Conservation (phyloP, 2,888 invertebrate species). For the Hydrotaea diabolus region DNA sequence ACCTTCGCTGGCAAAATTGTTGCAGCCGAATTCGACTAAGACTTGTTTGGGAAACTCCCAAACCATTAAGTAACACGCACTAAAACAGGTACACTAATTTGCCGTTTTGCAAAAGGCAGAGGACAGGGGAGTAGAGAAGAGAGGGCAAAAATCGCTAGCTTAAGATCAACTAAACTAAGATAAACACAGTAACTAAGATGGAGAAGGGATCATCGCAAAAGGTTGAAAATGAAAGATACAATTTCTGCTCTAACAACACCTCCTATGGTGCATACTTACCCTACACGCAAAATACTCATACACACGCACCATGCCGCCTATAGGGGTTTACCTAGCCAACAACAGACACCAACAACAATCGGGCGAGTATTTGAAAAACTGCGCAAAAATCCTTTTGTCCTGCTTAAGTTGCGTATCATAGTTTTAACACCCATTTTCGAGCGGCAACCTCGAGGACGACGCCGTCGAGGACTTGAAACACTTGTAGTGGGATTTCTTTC, state of each 20-base stretch:
- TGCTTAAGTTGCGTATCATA: constrained; percentile 52
- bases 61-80: not conserved
- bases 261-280: constrained; percentile 1
- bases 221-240: not conserved
- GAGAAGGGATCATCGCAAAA: not conserved
- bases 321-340: too few relatives aligned
- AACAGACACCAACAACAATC: not conserved
- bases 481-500: constrained; percentile 40
- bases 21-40: constrained; percentile 1
- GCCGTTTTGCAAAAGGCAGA: not conserved
- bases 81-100: constrained; percentile 55
- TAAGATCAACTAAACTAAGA: constrained; percentile 34
- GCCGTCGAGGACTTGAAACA: not conserved
- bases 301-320: too few relatives aligned
- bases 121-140: not conserved
- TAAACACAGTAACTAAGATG: constrained; percentile 14
- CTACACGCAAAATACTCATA: too few relatives aligned
- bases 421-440: constrained; percentile 52
- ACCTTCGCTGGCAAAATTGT: not conserved
- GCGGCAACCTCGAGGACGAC: not conserved
- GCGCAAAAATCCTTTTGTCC: constrained; percentile 53
- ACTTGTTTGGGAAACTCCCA: constrained; percentile 54
- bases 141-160: not conserved
- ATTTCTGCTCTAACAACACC: constrained; percentile 13
- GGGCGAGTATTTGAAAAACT: constrained; percentile 12